Base-by-base conservation (phyloP, 37 sponge, comb jelly and placozoan species). In the Theonella swinhoei region DNA sequence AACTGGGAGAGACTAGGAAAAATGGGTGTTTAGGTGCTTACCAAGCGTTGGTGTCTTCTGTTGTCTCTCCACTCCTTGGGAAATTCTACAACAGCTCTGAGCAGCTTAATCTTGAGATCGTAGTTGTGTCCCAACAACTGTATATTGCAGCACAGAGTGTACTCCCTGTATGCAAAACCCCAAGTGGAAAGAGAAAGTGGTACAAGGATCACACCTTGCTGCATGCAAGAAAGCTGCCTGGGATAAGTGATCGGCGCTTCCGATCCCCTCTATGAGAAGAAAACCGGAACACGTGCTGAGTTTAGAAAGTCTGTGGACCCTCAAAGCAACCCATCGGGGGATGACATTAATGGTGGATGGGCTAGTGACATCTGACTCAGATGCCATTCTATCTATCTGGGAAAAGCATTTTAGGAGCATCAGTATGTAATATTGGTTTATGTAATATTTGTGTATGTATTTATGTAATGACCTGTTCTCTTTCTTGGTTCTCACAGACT, bases 251-350 rank as follows among this genome's bases (percentile, higher is more conserved):
- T 47, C 54, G 54, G 14, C 54, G 54, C 54, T 14, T 14, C 7
- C 54, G 14, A 47, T 7, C 54, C 7, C 11, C 11, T 47, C 8
- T 76, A 76, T 76, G 62, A 76, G 3, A 31, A 76, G 62, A 76
- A 76, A 29, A 17, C n/a, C 54, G 26, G 30, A n/a, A 30, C 61
- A 1, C 76, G 61, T 3, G 25, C 42, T 26, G 76, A 22, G 54
- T 47, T 76, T 61, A 76, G 28, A 42, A 42, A 76, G 42, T 58
- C 61, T 17, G 7, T 76, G 14, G 9, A 31, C 22, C 36, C 35
- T 70, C 32, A 7, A 47, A 14, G 14, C 7, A 7, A 47, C 14
- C 54, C 7, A 7, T n/a, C n/a, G n/a, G n/a, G n/a, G n/a, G n/a
- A 47, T 7, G 7, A 7, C 14, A 47, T 14, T 47, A 47, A 47